Conservation (phyloP, 2,113 vertebrate genomes). For the Rutilus rutilus region DNA sequence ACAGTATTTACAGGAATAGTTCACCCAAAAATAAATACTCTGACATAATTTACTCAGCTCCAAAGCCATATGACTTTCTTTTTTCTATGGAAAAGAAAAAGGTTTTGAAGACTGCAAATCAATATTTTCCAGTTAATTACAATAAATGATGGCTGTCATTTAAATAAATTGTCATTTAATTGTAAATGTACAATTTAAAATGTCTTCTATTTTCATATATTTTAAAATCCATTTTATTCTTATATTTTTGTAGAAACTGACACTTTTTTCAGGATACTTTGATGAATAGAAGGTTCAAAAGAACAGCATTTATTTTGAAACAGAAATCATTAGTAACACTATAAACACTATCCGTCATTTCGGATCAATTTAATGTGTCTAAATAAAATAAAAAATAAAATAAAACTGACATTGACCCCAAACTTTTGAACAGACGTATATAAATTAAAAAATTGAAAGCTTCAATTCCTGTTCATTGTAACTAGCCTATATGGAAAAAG, state of each 20-base stretch:
- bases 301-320: neutral
- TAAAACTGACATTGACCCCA: neutral
- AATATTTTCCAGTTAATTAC: neutral
- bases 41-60: neutral
- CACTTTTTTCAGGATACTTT: neutral
- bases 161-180: too few species aligned
- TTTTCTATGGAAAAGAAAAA: neutral
- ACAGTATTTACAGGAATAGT: conserved; percentile 14
- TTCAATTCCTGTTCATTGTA: neutral
- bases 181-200: too few species aligned
- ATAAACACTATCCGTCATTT: neutral
- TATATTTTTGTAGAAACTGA: neutral
- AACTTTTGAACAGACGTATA: neutral
- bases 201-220: neutral
- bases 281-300: neutral
- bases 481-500: neutral
- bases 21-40: conserved; percentile 3
- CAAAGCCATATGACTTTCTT: neutral
- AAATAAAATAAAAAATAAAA: neutral
- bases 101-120: neutral
- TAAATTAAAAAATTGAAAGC: neutral
- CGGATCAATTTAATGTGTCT: neutral
- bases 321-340: too few species aligned
- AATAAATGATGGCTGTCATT: neutral
- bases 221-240: neutral